Conservation (phyloP, 1,140 invertebrate species). For the Leucophenga varia region DNA sequence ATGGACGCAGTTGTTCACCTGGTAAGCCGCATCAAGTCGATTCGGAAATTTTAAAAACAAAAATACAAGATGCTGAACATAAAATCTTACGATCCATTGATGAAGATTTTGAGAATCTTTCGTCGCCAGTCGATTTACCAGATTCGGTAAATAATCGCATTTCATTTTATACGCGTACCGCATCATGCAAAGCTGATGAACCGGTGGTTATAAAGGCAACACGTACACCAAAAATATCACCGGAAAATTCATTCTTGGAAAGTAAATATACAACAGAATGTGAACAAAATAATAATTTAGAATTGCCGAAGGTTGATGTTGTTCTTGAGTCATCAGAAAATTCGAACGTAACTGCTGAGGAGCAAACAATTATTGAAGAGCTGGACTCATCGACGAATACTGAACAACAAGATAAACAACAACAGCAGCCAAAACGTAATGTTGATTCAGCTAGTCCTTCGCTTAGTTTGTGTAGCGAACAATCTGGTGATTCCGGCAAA, state of each 20-base stretch:
- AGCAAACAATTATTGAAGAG: conserved; percentile 10
- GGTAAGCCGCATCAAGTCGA: conserved; percentile 43
- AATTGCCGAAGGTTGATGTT: conserved; percentile 6
- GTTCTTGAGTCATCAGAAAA: conserved; percentile 12
- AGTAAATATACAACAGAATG: conserved; percentile 41
- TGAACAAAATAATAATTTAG: conserved; percentile 47
- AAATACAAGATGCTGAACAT: conserved; percentile 48
- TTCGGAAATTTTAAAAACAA: conserved; percentile 49
- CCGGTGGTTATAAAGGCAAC: conserved; percentile 52
- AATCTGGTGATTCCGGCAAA: conserved; percentile 53
- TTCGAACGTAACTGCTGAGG: conserved; percentile 3
- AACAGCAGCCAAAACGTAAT: conserved; percentile 43
- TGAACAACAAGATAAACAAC: background rate
- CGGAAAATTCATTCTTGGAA: conserved; percentile 53
- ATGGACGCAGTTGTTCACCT: conserved; percentile 32
- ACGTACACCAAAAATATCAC: conserved; percentile 51
- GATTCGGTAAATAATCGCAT: conserved; percentile 42
- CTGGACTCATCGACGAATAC: background rate
- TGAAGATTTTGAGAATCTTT: conserved; percentile 47
- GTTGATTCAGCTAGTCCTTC: conserved; percentile 51
- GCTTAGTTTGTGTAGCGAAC: conserved; percentile 50
- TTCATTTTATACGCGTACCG: conserved; percentile 35
- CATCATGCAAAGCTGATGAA: conserved; percentile 32
- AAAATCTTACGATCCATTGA: conserved; percentile 50
- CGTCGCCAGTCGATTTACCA: conserved; percentile 46